These are phyloP conservation scores for Hyles euphorbiae DNA, from an alignment of 1,140 invertebrate genomes.

Conservation along the genomic window DNA sequence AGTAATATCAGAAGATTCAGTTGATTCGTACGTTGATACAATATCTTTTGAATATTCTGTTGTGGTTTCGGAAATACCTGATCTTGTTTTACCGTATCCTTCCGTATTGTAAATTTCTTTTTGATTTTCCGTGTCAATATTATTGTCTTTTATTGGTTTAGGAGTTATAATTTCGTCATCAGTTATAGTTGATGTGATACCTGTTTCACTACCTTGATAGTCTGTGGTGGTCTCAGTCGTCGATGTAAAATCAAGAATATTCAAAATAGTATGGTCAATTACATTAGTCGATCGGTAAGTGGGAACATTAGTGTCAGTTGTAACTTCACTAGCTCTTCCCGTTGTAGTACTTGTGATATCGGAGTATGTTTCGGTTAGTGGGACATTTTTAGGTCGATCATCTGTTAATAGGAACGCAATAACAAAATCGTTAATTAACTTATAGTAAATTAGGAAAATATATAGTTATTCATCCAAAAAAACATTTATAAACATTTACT, in stretches of 20 bases:
- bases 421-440: conserved; percentile 40
- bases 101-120: too few species aligned
- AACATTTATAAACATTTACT: too few species aligned
- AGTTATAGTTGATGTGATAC: not conserved
- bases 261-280: conserved; percentile 28
- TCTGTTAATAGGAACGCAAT: conserved; percentile 71
- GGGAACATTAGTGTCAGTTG: conserved; percentile 19
- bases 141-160: too few species aligned
- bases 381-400: conserved; percentile 63
- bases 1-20: too few species aligned
- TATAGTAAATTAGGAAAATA: not conserved
- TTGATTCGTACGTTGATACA: too few species aligned
- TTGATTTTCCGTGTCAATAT: too few species aligned
- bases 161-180: not conserved
- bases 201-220: not conserved
- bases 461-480: not conserved
- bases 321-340: conserved; percentile 25
- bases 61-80: too few species aligned
- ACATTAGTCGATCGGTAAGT: conserved; percentile 10
- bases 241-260: not conserved
- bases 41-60: too few species aligned
- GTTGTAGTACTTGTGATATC: conserved; percentile 37
- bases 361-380: conserved; percentile 66
- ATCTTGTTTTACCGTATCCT: too few species aligned
- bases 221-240: conserved; percentile 1